A percentile compares a stretch with the other conserved stretches of the same genome.
Conservation (phyloP, 2,888 invertebrate genomes). For the Ischnura elegans region DNA sequence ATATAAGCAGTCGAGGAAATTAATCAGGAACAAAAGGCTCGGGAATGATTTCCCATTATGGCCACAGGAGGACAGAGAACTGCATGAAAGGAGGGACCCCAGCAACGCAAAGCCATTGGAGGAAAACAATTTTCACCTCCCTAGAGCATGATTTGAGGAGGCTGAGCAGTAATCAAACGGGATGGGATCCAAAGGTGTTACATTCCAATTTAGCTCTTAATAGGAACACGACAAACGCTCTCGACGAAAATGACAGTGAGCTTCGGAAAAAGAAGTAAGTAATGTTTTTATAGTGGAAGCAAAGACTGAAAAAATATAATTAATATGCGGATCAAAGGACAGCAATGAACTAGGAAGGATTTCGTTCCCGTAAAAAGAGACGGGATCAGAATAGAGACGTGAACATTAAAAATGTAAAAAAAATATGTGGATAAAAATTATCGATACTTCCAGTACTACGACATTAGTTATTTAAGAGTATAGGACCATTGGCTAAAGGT, state of each 20-base stretch:
- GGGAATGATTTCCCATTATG: constrained; percentile 2
- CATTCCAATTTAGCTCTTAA: not conserved
- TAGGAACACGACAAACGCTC: no score
- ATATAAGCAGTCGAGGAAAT: not conserved
- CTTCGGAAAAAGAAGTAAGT: no score
- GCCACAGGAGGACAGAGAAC: not conserved
- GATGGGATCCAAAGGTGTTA: not conserved
- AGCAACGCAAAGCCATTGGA: not conserved
- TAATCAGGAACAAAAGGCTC: not conserved
- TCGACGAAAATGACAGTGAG: no score
- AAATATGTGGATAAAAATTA: no score
- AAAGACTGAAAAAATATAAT: no score
- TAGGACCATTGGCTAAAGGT: no score
- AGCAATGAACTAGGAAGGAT: not conserved
- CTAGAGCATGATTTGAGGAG: not conserved
- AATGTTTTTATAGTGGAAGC: no score
- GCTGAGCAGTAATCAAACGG: not conserved
- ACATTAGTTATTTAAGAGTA: no score
- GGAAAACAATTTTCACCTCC: not conserved
- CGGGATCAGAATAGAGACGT: no score
- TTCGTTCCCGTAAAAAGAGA: no score
- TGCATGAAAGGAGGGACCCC: not conserved
- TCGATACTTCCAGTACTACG: no score
- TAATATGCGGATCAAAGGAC: not conserved
- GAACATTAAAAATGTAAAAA: no score